Conservation (phyloP, 2,797 vertebrate species). For the Phrynocephalus forsythii region DNA sequence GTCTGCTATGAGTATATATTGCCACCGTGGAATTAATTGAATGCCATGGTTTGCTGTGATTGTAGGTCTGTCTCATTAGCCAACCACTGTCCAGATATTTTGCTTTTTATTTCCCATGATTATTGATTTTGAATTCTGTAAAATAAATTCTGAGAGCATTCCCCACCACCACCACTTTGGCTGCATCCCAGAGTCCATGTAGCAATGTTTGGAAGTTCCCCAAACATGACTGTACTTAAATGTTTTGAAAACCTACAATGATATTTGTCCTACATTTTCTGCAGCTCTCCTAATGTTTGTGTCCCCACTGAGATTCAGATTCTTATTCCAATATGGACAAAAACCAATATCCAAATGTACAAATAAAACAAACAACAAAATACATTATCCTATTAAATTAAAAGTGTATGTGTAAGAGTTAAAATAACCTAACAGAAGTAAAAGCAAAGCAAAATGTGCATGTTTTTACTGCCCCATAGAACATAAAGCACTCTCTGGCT, state of each 20-base stretch:
- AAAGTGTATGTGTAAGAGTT: too few relatives aligned
- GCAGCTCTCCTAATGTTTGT: neutral
- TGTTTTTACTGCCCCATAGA: too few relatives aligned
- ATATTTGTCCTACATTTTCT: neutral
- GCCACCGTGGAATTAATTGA: neutral
- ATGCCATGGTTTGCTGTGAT: neutral
- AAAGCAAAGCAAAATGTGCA: too few relatives aligned
- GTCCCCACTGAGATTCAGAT: neutral
- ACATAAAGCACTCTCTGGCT: too few relatives aligned
- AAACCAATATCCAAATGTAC: too few relatives aligned
- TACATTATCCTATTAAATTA: too few relatives aligned
- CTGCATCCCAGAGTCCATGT: neutral
- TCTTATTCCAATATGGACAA: too few relatives aligned
- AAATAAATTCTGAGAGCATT: neutral
- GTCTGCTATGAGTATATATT: neutral
- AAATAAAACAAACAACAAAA: too few relatives aligned
- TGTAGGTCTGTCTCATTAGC: neutral
- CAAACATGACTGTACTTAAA: neutral
- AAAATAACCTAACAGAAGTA: too few relatives aligned
- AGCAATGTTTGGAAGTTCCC: neutral
- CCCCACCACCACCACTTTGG: neutral
- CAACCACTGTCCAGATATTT: too few relatives aligned
- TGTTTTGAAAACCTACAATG: neutral
- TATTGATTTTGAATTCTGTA: neutral
- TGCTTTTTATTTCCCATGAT: neutral